Base-by-base conservation (phyloP, 2,797 vertebrate genomes). In the Anguilla obscura region DNA sequence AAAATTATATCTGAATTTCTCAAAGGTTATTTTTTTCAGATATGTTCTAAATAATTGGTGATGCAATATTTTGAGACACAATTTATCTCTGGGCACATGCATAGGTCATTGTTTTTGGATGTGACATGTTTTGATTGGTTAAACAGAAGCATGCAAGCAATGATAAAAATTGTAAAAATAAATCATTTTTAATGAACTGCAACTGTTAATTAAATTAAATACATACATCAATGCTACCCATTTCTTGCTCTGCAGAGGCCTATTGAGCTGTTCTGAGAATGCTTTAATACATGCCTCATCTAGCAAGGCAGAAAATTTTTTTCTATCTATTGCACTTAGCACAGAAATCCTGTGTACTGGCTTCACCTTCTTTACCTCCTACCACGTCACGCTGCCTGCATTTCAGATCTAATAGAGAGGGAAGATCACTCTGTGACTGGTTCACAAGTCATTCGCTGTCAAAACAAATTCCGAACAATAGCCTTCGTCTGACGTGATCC, bases 381-480 rank as follows among this genome's bases (percentile, higher is more conserved):
- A 52, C 50, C 69, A 69, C 12, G 1, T 60, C 40, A 84, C 52
- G 56, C 50, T 63, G 84, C 12, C 66, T 88, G 52, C 58, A 85
- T 76, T 74, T 88, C 27, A 85, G 66, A 50, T 79, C 50, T 76
- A 88, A 74, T 21, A 50, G 50, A 74, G 60, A 56, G 18, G 71
- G 85, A 74, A 85, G 52, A 80, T 80, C 54, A 14, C 50, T 36
- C 33, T 86, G 30, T 24, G 5, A 54, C 40, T 52, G 52, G 69
- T 56, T 88, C 84, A 85, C 52, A 85, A 85, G 87, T 88, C 45
- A 5, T 30, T 40, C 63, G 84, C 36, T 88, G 91, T 93, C 91
- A 88, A 91, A 93, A 93, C 89, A 84, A 76, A 91, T 91, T 90
- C 92, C 33, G 87, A 87, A 89, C 90, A 89, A 88, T 89, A 91